Conservation (phyloP, 1,140 invertebrate species). For the Achroia grisella region DNA sequence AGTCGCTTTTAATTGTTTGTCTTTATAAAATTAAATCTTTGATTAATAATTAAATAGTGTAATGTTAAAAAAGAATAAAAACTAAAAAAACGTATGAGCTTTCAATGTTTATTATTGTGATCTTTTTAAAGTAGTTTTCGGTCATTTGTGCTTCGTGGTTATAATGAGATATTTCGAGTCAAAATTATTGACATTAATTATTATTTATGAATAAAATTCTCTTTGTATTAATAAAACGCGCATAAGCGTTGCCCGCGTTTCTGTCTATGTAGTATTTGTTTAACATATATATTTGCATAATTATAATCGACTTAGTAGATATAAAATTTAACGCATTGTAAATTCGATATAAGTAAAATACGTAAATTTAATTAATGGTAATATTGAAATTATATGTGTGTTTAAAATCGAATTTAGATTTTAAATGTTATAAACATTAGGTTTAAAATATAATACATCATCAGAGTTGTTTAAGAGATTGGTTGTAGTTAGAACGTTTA, state of each 20-base stretch:
- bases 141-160: background rate
- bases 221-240: too few species aligned
- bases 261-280: background rate
- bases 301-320: background rate
- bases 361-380: constrained; percentile 9
- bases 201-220: background rate
- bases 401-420: constrained; percentile 26
- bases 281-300: background rate
- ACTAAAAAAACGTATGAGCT: too few species aligned
- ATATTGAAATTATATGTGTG: constrained; percentile 4
- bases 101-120: too few species aligned
- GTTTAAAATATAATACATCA: background rate
- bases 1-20: too few species aligned
- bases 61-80: too few species aligned
- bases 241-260: too few species aligned
- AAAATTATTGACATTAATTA: background rate
- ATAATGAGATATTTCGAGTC: too few species aligned
- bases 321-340: background rate
- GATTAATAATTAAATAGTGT: too few species aligned
- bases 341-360: constrained; percentile 1
- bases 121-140: constrained; percentile 1
- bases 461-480: background rate
- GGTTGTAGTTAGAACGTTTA: background rate
- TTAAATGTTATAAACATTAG: constrained; percentile 5
- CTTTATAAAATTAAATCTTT: too few species aligned